Evolutionary conservation across 2,113 vertebrate genomes (phyloP), one percentile per base, ranked within the genome.

Genomic region (Falco punctatus): DNA sequence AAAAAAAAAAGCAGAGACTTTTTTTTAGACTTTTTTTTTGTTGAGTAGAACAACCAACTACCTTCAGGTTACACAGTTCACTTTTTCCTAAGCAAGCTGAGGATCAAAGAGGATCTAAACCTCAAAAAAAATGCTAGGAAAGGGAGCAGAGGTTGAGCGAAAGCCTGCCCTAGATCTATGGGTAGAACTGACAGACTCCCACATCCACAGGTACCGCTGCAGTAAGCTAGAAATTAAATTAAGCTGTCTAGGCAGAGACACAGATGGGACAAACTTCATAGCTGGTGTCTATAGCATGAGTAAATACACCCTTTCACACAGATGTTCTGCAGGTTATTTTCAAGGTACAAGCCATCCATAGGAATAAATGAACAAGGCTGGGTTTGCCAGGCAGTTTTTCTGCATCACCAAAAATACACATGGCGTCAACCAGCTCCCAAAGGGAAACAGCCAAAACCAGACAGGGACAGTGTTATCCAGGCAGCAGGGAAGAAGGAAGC

Each of bases 161-260:
- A 44, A 92, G 71, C 67, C 79, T 92, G 49, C 18, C 27, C 38
- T 52, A 52, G 32, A n/a, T 93, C 71, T 86, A 15, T 0, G 8
- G 15, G 46, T 15, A 75, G 71, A 93, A 82, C 17, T 59, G 69
- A 81, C 11, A 62, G 46, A 80, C 67, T 90, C 54, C 40, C 73
- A 93, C 90, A 86, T 48, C 49, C 32, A 16, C 71, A 83, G 71
- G 80, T 61, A 85, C 11, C 11, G 81, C 81, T 93, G 86, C 86
- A 95, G 58, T 18, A 77, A 92, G 64, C 62, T 65, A 90, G 90
- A 94, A 96, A 93, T 93, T 79, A 71, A 86, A 91, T 95, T 87
- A 85, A 95, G 58, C 64, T 57, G 48, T 57, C 87, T 51, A 88
- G 61, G 69, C 80, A 93, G 81, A 93, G 90, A 71, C 73, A 88